These are phyloP conservation scores for Pristiophorus japonicus DNA, from an alignment of 2,113 vertebrate species.

Conservation along the genomic window DNA sequence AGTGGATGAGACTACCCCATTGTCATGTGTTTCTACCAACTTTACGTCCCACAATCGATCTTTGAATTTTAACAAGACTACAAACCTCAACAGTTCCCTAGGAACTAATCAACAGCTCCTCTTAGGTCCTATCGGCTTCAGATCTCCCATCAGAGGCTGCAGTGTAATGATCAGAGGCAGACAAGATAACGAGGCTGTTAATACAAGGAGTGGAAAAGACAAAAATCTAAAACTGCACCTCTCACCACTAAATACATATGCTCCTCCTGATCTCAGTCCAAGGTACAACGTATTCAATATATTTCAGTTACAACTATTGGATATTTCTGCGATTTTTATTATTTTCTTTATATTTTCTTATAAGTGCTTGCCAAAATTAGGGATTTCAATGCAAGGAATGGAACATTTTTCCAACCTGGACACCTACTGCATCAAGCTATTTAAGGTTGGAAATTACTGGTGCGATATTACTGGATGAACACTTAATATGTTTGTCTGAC, in stretches of 20 bases:
- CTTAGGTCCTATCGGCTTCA: constrained; percentile 62
- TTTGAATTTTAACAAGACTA: constrained; percentile 48
- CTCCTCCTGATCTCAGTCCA: constrained; percentile 64
- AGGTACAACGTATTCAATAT: constrained; percentile 50
- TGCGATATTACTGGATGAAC: background rate
- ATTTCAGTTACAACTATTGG: background rate
- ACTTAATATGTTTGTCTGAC: background rate
- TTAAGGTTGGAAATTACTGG: background rate
- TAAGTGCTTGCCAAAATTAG: background rate
- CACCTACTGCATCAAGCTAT: background rate
- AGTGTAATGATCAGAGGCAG: constrained; percentile 54
- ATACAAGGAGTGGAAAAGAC: constrained; percentile 56
- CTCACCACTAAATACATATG: constrained; percentile 50
- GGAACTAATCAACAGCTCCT: constrained; percentile 63
- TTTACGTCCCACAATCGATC: constrained; percentile 50
- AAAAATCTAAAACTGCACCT: constrained; percentile 63
- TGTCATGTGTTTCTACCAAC: constrained; percentile 60
- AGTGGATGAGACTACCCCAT: constrained; percentile 55
- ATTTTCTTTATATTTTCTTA: background rate
- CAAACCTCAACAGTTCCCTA: constrained; percentile 56
- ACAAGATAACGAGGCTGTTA: constrained; percentile 53
- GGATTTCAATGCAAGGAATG: background rate
- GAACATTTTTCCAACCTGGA: background rate
- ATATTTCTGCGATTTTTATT: background rate
- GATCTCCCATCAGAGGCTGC: constrained; percentile 62